Percentiles rank a stretch among this genome's conserved stretches.
Conservation (phyloP, 2,113 vertebrate species). For the Phylloscopus trochiloides region DNA sequence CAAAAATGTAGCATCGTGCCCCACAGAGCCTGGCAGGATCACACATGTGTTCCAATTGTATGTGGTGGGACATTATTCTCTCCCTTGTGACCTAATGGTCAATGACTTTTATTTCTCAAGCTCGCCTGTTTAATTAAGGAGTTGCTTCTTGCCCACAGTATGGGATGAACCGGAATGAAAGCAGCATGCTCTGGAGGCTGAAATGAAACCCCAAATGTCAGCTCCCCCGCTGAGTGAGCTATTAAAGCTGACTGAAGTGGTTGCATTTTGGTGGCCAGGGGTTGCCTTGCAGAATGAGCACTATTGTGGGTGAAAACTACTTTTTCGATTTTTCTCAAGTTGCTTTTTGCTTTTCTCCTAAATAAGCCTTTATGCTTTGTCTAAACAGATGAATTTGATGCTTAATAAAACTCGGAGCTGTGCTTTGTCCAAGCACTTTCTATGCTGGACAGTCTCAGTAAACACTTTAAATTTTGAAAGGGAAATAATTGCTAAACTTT, state of each 20-base stretch:
- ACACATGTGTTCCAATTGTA: not conserved
- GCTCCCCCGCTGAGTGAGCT: not conserved
- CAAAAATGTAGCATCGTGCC: conserved; percentile 10
- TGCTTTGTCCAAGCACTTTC: not conserved
- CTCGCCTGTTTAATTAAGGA: conserved; percentile 31
- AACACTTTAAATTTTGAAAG: conserved; percentile 9
- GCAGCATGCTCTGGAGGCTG: conserved; percentile 10
- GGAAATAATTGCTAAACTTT: not conserved
- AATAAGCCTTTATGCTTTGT: conserved; percentile 22
- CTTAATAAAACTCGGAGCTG: not conserved
- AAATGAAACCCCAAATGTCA: conserved; percentile 30
- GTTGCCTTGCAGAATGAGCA: not conserved
- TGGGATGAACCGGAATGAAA: conserved; percentile 10
- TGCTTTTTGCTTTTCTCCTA: conserved; percentile 7
- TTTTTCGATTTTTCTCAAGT: conserved; percentile 24
- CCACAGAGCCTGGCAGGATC: conserved; percentile 33
- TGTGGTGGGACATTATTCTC: conserved; percentile 28
- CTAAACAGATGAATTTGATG: conserved; percentile 17
- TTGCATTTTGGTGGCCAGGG: conserved; percentile 4
- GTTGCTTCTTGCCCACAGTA: conserved; percentile 20
- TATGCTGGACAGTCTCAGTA: not conserved
- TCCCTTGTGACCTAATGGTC: conserved; percentile 45
- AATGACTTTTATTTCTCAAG: conserved; percentile 52
- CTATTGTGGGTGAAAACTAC: conserved; percentile 30
- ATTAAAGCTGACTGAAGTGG: conserved; percentile 36